These are phyloP conservation scores for Gerris buenoi DNA, from an alignment of 1,140 invertebrate genomes.

Conservation along the genomic window DNA sequence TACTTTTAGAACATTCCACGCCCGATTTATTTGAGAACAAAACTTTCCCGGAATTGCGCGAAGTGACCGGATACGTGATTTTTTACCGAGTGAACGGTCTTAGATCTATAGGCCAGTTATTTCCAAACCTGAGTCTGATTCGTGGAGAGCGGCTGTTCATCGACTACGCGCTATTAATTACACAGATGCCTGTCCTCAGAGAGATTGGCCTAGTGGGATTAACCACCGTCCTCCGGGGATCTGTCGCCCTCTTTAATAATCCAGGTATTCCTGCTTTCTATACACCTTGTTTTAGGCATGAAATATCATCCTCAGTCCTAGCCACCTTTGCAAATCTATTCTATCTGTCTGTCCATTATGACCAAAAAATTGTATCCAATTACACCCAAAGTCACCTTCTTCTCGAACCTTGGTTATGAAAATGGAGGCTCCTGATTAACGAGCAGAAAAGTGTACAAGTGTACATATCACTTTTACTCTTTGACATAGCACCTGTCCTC, in stretches of 20 bases:
- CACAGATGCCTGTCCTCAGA: conserved; percentile 48
- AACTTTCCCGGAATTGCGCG: conserved; percentile 46
- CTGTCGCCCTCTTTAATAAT: conserved; percentile 76
- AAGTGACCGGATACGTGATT: conserved; percentile 50
- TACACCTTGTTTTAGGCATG: not conserved
- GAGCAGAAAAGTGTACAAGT: too few species aligned
- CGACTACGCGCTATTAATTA: conserved; percentile 72
- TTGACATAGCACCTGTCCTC: too few species aligned
- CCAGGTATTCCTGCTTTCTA: conserved; percentile 27
- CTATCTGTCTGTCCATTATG: not conserved
- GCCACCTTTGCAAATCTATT: not conserved
- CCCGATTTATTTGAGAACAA: conserved; percentile 36
- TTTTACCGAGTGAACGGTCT: conserved; percentile 60
- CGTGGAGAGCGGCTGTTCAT: conserved; percentile 66
- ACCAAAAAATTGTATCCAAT: too few species aligned
- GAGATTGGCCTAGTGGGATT: conserved; percentile 70
- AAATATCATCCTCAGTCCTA: not conserved
- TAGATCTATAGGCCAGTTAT: conserved; percentile 58
- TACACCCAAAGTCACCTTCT: too few species aligned
- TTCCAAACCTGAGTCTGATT: conserved; percentile 87
- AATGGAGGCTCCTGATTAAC: too few species aligned
- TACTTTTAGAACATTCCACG: conserved; percentile 46
- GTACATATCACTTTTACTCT: too few species aligned
- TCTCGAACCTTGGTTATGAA: too few species aligned
- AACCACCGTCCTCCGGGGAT: conserved; percentile 61